Evolutionary conservation across 2,797 vertebrate genomes (phyloP).

Genomic region (Gadopsis marmoratus): DNA sequence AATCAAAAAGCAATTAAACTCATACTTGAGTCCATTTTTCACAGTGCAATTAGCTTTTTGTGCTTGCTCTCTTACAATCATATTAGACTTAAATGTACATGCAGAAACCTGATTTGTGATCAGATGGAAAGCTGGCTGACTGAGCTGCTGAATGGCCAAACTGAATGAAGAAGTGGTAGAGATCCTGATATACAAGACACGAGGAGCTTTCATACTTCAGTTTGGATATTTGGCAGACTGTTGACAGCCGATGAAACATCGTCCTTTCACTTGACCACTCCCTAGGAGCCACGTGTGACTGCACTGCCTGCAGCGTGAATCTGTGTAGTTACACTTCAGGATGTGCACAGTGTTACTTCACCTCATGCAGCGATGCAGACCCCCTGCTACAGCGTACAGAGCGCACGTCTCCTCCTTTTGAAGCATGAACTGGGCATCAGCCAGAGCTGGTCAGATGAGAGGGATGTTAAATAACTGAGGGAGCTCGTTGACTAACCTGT

Average conservation of each 20-base stretch:
- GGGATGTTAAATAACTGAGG: conserved; percentile 54
- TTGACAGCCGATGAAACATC: conserved; percentile 13
- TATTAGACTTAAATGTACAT: neutral
- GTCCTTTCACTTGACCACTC: conserved; percentile 8
- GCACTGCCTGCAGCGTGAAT: conserved; percentile 22
- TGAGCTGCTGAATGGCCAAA: conserved; percentile 12
- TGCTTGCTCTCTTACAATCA: neutral
- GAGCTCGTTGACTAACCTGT: conserved; percentile 56
- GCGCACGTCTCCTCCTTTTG: conserved; percentile 25
- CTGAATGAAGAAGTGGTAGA: neutral
- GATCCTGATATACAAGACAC: neutral
- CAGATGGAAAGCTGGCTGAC: conserved; percentile 1
- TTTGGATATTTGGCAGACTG: neutral
- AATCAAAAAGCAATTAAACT: neutral
- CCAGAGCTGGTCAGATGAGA: conserved; percentile 39
- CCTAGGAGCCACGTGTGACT: conserved; percentile 7
- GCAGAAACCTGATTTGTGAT: conserved; percentile 26
- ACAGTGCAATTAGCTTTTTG: neutral
- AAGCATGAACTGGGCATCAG: conserved; percentile 29
- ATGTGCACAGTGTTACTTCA: conserved; percentile 28
- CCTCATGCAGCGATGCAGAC: conserved; percentile 25
- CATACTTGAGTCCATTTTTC: neutral
- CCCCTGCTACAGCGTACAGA: conserved; percentile 29
- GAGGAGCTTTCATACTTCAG: neutral
- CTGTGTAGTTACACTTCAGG: conserved; percentile 49